Percentiles rank a stretch among this genome's conserved stretches.
These are phyloP conservation scores for Bombus impatiens DNA, from an alignment of 1,140 invertebrate genomes.

Conservation along the genomic window DNA sequence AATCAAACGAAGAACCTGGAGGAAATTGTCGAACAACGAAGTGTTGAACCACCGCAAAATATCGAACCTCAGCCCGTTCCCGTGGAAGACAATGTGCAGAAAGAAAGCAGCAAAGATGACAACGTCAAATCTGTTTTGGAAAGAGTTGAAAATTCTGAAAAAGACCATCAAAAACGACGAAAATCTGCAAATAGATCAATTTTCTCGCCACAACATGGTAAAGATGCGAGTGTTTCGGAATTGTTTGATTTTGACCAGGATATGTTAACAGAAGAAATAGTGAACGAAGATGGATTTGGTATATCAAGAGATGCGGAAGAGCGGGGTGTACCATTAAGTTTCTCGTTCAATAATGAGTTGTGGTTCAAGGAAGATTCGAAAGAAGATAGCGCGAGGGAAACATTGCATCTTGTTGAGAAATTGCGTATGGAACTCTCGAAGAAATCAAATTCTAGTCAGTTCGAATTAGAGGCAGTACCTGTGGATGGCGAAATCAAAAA, in stretches of 20 bases:
- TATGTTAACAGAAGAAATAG: conserved; percentile 84
- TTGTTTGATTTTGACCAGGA: conserved; percentile 87
- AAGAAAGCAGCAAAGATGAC: conserved; percentile 59
- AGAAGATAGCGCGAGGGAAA: conserved; percentile 89
- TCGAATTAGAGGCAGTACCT: conserved; percentile 74
- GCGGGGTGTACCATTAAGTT: conserved; percentile 83
- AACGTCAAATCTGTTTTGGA: conserved; percentile 60
- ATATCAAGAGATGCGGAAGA: conserved; percentile 85
- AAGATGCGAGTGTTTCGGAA: conserved; percentile 84
- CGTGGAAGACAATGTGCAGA: conserved; percentile 29
- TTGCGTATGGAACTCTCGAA: conserved; percentile 87
- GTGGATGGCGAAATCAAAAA: conserved; percentile 72
- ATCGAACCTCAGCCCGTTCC: background rate
- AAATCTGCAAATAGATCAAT: conserved; percentile 84
- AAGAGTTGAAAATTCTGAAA: conserved; percentile 69
- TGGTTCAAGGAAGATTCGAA: conserved; percentile 91
- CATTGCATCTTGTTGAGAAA: conserved; percentile 90
- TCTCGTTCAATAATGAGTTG: conserved; percentile 86
- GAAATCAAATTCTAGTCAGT: conserved; percentile 83
- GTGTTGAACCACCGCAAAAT: background rate
- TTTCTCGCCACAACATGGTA: conserved; percentile 87
- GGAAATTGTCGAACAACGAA: conserved; percentile 17
- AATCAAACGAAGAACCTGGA: conserved; percentile 27
- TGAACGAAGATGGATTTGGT: conserved; percentile 85
- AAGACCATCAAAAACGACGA: conserved; percentile 74